Evolutionary conservation across 1,140 invertebrate genomes (phyloP), one percentile per base, ranked within the genome.

Genomic region (Nilaparvata lugens): DNA sequence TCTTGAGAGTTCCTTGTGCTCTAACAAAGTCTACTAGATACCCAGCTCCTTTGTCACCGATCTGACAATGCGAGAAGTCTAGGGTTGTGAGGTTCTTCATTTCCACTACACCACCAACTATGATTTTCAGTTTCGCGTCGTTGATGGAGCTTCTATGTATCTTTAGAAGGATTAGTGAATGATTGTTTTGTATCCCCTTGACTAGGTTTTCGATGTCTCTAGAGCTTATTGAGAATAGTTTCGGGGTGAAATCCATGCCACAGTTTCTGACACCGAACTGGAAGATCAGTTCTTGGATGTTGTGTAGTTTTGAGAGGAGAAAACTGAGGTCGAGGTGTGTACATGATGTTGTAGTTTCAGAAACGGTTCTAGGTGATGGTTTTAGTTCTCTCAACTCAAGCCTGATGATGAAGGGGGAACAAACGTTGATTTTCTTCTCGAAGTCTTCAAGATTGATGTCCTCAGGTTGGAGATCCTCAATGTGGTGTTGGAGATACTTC

Each of bases 361-460:
- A 18, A 19, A 62, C 24, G 9, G 23, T 53, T 19, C 42, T 70
- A 68, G 72, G 73, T 1, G 72, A 73, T 1, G 51, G 24, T 64
- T 71, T 68, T 14, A 73, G 60, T 58, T 74, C 67, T 7, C 62
- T 67, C 1, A 74, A 64, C 9, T 62, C 58, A n/a, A 74, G 58
- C 28, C 62, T 65, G 23, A 64, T 64, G 16, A 74, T 62, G 53
- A 67, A 74, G 2, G 67, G 66, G 56, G 51, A 61, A 35, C 63
- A 67, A 19, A 73, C 48, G 24, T 62, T 66, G 16, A 68, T 61
- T 11, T 71, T 67, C 24, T 71, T 67, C 24, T 63, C 64, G 60
- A 74, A 67, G 16, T 65, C 64, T 28, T 70, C 66, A 61, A 72
- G 72, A 62, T 74, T 72, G 14, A 66, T 65, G 45, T 71, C 69